phyloP scores from a whole-genome alignment of 2,113 vertebrate species.

The Pelecanoides urinatrix region DNA sequence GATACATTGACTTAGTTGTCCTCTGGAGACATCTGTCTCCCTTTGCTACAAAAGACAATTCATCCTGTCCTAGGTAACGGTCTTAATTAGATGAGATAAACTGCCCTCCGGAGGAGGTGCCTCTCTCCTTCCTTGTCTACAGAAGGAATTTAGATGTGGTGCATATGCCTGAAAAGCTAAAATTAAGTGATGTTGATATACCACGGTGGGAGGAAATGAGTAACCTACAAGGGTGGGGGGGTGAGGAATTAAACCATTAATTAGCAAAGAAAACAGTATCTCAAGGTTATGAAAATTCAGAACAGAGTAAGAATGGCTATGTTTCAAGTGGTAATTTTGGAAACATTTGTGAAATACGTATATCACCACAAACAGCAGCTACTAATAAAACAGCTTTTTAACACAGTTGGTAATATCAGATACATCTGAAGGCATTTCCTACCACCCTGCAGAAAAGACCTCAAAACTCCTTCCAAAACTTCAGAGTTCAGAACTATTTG shows the following conservation, averaged over 20 bases:
- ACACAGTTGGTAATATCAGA: background rate
- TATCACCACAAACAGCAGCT: background rate
- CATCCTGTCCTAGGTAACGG: background rate
- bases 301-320: background rate
- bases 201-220: background rate
- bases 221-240: background rate
- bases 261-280: background rate
- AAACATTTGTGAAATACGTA: background rate
- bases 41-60: background rate
- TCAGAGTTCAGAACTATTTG: background rate
- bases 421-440: background rate
- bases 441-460: background rate
- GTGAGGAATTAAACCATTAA: background rate
- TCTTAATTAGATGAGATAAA: background rate
- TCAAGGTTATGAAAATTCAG: background rate
- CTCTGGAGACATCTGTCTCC: background rate
- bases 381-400: background rate
- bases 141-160: background rate
- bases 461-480: background rate
- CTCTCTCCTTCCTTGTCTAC: background rate
- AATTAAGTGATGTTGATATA: background rate
- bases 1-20: background rate
- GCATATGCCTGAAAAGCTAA: background rate
- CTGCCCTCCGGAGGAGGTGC: background rate
- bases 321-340: background rate